These are phyloP conservation scores for Blera fallax DNA, from an alignment of 2,888 invertebrate genomes.

Conservation along the genomic window DNA sequence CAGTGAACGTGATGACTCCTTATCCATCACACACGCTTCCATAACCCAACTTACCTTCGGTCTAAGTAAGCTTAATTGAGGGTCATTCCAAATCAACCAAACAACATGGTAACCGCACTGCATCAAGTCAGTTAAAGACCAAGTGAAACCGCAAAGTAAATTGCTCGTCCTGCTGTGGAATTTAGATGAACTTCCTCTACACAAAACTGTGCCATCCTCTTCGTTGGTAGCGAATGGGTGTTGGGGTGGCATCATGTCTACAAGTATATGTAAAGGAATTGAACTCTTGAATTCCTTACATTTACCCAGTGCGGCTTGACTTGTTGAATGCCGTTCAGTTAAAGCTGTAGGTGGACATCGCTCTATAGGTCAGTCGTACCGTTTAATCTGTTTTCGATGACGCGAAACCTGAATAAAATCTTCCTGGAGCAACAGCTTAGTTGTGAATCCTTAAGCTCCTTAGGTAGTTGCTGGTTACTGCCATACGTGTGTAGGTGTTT, in stretches of 20 bases:
- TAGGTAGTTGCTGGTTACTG: background rate
- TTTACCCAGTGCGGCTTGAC: slow-evolving; percentile 6
- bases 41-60: too few species aligned
- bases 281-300: slow-evolving; percentile 60
- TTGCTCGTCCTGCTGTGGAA: slow-evolving; percentile 28
- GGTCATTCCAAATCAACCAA: background rate
- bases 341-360: background rate
- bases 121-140: too few species aligned
- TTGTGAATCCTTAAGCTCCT: background rate
- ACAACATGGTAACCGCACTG: too few species aligned
- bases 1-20: too few species aligned
- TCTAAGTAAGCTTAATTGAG: too few species aligned
- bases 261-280: slow-evolving; percentile 28
- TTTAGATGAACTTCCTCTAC: slow-evolving; percentile 65
- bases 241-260: slow-evolving; percentile 14
- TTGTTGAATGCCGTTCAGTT: slow-evolving; percentile 23
- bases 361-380: background rate
- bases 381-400: background rate
- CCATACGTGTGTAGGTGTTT: background rate
- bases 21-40: too few species aligned
- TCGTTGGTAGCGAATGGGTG: background rate
- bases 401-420: background rate
- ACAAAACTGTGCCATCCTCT: slow-evolving; percentile 42
- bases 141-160: slow-evolving; percentile 41
- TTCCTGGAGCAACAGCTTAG: background rate